phyloP scores from a whole-genome alignment of 1,140 invertebrate species.

The Zaprionus nigranus region DNA sequence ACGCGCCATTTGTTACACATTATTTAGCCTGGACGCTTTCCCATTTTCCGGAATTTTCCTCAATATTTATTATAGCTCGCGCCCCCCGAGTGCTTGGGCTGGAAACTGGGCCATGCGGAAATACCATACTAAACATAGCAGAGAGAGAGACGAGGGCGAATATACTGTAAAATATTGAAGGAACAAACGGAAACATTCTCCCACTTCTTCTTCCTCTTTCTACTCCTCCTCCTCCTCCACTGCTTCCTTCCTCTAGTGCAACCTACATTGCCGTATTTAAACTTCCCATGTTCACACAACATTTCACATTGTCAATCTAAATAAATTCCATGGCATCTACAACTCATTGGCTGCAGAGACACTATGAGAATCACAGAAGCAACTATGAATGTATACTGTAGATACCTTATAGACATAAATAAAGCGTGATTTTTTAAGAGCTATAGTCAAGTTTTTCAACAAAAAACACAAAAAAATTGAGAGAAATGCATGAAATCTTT shows the following conservation, averaged over 20 bases:
- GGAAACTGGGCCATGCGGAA: constrained; percentile 70
- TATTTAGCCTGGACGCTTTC: constrained; percentile 53
- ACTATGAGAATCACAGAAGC: background rate
- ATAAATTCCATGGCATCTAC: constrained; percentile 27
- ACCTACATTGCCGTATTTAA: constrained; percentile 21
- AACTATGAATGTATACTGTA: background rate
- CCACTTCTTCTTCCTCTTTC: background rate
- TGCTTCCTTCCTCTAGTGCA: background rate
- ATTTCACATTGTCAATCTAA: constrained; percentile 30
- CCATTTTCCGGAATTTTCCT: constrained; percentile 51
- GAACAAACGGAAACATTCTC: constrained; percentile 39
- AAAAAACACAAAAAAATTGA: too few relatives aligned
- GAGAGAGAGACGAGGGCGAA: constrained; percentile 30
- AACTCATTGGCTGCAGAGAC: background rate
- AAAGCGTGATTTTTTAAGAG: too few relatives aligned
- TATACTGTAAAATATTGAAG: constrained; percentile 48
- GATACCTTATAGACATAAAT: background rate
- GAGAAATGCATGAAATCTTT: too few relatives aligned
- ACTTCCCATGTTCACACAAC: constrained; percentile 41
- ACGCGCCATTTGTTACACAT: constrained; percentile 79
- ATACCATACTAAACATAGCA: constrained; percentile 45
- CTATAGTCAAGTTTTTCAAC: too few relatives aligned
- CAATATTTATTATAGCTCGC: constrained; percentile 62
- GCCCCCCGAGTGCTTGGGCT: constrained; percentile 19
- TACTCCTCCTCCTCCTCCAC: background rate